phyloP scores from a whole-genome alignment of 2,113 vertebrate species.

The Stictonetta naevosa region DNA sequence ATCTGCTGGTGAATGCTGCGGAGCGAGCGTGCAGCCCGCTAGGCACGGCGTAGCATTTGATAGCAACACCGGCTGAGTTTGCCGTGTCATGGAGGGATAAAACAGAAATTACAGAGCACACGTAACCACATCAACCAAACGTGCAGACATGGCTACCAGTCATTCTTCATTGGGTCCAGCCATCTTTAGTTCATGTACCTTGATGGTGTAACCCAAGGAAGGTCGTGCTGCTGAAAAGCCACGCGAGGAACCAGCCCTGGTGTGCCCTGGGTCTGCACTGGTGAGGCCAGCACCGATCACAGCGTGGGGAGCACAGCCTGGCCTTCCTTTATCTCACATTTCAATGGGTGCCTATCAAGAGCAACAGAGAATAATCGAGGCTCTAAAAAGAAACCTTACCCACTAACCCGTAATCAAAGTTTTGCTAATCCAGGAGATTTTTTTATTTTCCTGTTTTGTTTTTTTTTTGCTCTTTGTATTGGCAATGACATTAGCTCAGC shows the following conservation, averaged over 20 bases:
- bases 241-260: neutral
- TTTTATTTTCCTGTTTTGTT: neutral
- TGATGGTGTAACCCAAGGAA: neutral
- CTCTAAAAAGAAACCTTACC: neutral
- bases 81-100: neutral
- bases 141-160: neutral
- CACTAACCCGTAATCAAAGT: accelerated
- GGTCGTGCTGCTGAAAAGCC: accelerated
- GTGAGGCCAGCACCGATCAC: neutral
- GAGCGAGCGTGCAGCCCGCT: neutral
- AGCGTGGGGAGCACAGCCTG: neutral
- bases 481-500: neutral
- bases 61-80: neutral
- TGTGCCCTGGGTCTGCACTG: neutral
- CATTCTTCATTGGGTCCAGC: neutral
- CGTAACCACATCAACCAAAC: neutral
- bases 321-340: neutral
- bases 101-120: neutral
- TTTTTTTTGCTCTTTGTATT: neutral
- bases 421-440: neutral
- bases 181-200: neutral
- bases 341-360: neutral
- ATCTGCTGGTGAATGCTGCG: accelerated
- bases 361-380: accelerated
- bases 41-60: accelerated